phyloP scores from a whole-genome alignment of 2,113 vertebrate species.

The Leucoraja erinaceus region DNA sequence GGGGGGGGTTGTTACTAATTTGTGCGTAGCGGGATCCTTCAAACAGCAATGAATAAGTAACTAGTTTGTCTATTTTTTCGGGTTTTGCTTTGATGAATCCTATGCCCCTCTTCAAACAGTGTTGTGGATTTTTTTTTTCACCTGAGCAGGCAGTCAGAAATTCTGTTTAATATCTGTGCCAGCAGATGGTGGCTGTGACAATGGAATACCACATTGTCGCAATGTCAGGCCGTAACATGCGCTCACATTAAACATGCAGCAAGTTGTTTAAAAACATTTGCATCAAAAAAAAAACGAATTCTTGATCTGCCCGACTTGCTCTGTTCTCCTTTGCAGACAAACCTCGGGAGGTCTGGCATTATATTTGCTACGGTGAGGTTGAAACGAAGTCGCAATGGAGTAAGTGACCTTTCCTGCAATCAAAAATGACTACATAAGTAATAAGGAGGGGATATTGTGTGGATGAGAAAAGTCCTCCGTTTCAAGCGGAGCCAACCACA shows the following conservation, averaged over 20 bases:
- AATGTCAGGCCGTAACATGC: not conserved
- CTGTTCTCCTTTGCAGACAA: not conserved
- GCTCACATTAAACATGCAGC: not conserved
- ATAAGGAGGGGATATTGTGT: not conserved
- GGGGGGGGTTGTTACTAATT: not conserved
- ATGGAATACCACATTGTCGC: not conserved
- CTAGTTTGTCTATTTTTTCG: not conserved
- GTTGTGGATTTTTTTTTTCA: not conserved
- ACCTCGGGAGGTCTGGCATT: constrained; percentile 23
- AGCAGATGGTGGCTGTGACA: constrained; percentile 10
- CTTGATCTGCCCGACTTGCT: not conserved
- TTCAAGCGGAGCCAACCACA: not conserved
- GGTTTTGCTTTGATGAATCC: not conserved
- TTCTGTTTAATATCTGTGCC: not conserved
- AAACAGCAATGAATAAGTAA: constrained; percentile 17
- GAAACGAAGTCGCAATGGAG: constrained; percentile 4
- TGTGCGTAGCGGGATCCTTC: not conserved
- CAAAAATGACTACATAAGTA: not conserved
- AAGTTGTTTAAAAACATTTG: constrained; percentile 27
- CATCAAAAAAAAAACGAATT: constrained; percentile 11
- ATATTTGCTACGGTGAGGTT: constrained; percentile 5
- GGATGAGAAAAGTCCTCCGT: not conserved
- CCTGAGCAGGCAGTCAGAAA: not conserved
- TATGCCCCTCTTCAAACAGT: not conserved
- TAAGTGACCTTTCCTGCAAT: constrained; percentile 22